A percentile compares a stretch with the other conserved stretches of the same genome.
These are phyloP conservation scores for Petrophora chlorosata DNA, from an alignment of 2,888 invertebrate species.

Conservation along the genomic window DNA sequence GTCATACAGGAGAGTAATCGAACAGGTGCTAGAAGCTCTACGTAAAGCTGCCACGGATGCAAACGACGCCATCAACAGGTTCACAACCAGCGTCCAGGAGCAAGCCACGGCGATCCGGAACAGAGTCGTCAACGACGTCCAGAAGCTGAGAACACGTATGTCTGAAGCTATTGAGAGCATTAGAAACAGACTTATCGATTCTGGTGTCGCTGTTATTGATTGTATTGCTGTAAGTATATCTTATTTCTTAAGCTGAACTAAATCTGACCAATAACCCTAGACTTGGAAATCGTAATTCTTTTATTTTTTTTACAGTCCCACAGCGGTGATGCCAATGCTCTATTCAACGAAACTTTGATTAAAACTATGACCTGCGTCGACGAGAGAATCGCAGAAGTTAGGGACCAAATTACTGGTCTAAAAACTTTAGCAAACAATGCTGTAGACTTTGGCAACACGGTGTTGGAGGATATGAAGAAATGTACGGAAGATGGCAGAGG, in stretches of 20 bases:
- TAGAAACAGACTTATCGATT: constrained; percentile 50
- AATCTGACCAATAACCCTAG: background rate
- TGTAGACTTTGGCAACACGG: constrained; percentile 45
- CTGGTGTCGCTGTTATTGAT: constrained; percentile 49
- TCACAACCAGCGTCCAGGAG: constrained; percentile 52
- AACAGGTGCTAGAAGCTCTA: constrained; percentile 55
- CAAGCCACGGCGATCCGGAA: constrained; percentile 48
- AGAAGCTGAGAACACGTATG: constrained; percentile 52
- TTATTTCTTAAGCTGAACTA: background rate
- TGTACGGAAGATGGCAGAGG: constrained; percentile 53
- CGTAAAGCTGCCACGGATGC: constrained; percentile 57
- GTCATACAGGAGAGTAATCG: constrained; percentile 55
- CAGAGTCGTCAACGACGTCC: constrained; percentile 49
- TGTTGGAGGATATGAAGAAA: constrained; percentile 57
- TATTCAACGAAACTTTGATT: constrained; percentile 54
- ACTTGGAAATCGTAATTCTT: background rate
- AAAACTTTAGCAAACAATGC: constrained; percentile 46
- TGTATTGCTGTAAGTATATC: constrained; percentile 62
- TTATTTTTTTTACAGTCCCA: constrained; percentile 46
- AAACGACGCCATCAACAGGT: constrained; percentile 49
- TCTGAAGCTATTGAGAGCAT: constrained; percentile 50
- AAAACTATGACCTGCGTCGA: constrained; percentile 58
- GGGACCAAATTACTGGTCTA: constrained; percentile 48
- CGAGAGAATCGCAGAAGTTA: constrained; percentile 53
- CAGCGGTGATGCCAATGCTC: constrained; percentile 47